Evolutionary conservation across 1,140 invertebrate species (phyloP).

Genomic region (Drosophila kepulauana): DNA sequence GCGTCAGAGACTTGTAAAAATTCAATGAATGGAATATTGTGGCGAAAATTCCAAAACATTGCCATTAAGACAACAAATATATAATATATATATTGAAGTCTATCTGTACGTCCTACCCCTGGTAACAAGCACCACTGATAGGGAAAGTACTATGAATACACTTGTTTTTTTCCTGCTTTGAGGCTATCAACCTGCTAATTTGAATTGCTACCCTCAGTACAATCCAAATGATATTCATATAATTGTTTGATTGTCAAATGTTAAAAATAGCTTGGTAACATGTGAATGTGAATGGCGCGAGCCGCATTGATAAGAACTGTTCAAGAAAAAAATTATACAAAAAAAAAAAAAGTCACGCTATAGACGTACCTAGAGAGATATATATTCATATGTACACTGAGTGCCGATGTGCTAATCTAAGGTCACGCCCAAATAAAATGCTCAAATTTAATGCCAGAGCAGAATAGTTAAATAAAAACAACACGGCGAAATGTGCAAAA

Average conservation of each 20-base stretch:
- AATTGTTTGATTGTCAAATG: constrained; percentile 13
- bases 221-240: constrained; percentile 26
- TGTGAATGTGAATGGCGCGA: constrained; percentile 77
- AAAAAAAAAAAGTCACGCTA: constrained; percentile 8
- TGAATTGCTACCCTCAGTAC: constrained; percentile 4
- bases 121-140: constrained; percentile 23
- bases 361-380: constrained; percentile 2
- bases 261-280: constrained; percentile 68
- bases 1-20: constrained; percentile 13
- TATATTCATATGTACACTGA: background rate
- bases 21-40: background rate
- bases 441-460: constrained; percentile 26
- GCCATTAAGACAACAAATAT: constrained; percentile 5
- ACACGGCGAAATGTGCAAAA: constrained; percentile 25
- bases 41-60: constrained; percentile 6
- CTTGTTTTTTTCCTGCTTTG: constrained; percentile 45
- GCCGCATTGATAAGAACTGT: constrained; percentile 55
- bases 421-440: constrained; percentile 48
- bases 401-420: constrained; percentile 48
- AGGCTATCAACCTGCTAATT: constrained; percentile 60
- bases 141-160: background rate
- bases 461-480: constrained; percentile 24
- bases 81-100: background rate
- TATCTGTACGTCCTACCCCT: constrained; percentile 25
- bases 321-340: constrained; percentile 10